Conservation (phyloP, 2,797 vertebrate genomes). For the Manis crassicaudata region DNA sequence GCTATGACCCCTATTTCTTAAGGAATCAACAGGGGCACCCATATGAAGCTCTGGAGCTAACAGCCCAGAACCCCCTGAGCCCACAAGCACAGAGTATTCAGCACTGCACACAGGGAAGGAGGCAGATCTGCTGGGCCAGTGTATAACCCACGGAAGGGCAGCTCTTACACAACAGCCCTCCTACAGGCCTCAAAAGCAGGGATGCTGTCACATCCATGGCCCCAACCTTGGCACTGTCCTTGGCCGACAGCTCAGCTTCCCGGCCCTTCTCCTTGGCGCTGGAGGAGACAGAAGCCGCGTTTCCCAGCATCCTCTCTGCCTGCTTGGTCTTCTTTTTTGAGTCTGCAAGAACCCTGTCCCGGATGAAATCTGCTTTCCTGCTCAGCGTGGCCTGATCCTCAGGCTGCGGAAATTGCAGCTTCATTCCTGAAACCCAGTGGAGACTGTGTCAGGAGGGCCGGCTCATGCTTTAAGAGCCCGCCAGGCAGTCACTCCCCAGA, state of each 20-base stretch:
- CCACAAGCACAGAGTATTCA: fast-evolving
- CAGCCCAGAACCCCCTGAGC: not conserved
- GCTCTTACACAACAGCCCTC: not conserved
- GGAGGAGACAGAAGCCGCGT: slow-evolving; percentile 83
- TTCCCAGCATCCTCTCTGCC: slow-evolving; percentile 86
- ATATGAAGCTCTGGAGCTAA: fast-evolving
- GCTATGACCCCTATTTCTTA: not conserved
- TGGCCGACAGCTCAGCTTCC: slow-evolving; percentile 83
- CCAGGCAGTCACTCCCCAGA: not conserved
- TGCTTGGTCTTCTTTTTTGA: slow-evolving; percentile 87
- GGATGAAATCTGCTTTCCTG: slow-evolving; percentile 85
- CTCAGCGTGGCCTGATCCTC: slow-evolving; percentile 83
- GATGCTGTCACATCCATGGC: fast-evolving
- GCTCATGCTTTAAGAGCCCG: fast-evolving
- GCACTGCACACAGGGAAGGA: fast-evolving
- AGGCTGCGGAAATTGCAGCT: slow-evolving; percentile 83
- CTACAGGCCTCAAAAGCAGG: not conserved
- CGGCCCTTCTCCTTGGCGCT: slow-evolving; percentile 80
- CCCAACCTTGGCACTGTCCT: slow-evolving; percentile 85
- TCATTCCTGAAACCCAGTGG: slow-evolving; percentile 84
- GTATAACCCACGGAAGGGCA: not conserved
- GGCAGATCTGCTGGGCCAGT: not conserved
- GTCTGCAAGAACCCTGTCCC: slow-evolving; percentile 85
- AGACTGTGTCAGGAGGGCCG: not conserved
- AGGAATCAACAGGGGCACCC: not conserved